Conservation (phyloP, 2,888 invertebrate species). For the Ptychoptera contaminata region DNA sequence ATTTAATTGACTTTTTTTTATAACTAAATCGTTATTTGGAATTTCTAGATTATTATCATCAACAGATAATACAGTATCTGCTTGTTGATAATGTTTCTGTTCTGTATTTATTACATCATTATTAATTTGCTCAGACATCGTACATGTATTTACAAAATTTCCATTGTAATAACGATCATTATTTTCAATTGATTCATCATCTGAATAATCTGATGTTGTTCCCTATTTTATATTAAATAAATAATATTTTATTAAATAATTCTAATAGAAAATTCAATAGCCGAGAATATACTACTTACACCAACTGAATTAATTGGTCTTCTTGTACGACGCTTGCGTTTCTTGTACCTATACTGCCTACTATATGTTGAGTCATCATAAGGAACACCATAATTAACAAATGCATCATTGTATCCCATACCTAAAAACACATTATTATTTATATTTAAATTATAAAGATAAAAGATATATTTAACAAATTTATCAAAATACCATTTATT, state of each 20-base stretch:
- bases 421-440: neutral
- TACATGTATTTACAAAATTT: no score
- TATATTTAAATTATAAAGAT: neutral
- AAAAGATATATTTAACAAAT: neutral
- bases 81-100: no score
- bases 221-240: conserved; percentile 4
- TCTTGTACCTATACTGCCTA: conserved; percentile 7
- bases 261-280: neutral
- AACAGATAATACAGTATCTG: no score
- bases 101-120: no score
- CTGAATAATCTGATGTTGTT: conserved; percentile 11
- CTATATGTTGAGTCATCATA: conserved; percentile 4
- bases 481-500: neutral
- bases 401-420: neutral
- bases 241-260: neutral
- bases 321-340: conserved; percentile 5
- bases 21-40: neutral
- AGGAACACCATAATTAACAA: neutral
- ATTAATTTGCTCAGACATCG: no score
- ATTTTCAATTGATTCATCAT: conserved; percentile 9
- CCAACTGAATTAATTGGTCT: conserved; percentile 8
- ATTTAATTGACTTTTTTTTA: conserved; percentile 9
- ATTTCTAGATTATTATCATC: no score
- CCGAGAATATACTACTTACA: conserved; percentile 7
- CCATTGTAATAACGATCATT: conserved; percentile 3